Evolutionary conservation across 2,797 vertebrate species (phyloP).

Genomic region (Melanotaenia trifasciata): DNA sequence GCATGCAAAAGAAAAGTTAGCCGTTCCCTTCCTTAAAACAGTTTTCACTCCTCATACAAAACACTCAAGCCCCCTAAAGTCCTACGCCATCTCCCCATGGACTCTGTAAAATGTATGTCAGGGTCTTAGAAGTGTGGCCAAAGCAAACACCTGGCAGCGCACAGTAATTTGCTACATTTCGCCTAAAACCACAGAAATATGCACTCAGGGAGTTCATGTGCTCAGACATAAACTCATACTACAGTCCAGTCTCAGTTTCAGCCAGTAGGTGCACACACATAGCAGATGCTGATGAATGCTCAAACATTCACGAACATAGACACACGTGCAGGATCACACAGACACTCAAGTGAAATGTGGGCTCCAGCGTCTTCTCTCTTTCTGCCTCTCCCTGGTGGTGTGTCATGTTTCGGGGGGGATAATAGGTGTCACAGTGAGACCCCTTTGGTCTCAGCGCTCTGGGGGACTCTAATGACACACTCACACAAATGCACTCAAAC

Average conservation of each 20-base stretch:
- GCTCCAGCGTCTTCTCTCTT: slow-evolving; percentile 33
- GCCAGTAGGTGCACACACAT: slow-evolving; percentile 23
- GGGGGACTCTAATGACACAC: slow-evolving; percentile 71
- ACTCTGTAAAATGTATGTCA: slow-evolving; percentile 73
- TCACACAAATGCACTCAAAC: slow-evolving; percentile 32
- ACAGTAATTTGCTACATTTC: slow-evolving; percentile 66
- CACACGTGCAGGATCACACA: not conserved
- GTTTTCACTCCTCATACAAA: slow-evolving; percentile 41
- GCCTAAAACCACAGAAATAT: slow-evolving; percentile 74
- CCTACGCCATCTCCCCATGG: slow-evolving; percentile 46
- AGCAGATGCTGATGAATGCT: slow-evolving; percentile 38
- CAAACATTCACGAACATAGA: slow-evolving; percentile 21
- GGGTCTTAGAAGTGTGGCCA: slow-evolving; percentile 71
- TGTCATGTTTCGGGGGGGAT: slow-evolving; percentile 80
- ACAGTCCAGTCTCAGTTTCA: slow-evolving; percentile 42
- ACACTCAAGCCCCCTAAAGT: slow-evolving; percentile 39
- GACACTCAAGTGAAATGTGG: slow-evolving; percentile 22
- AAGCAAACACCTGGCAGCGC: slow-evolving; percentile 72
- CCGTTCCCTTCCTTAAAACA: slow-evolving; percentile 36
- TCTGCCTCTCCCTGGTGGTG: slow-evolving; percentile 71
- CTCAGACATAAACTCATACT: slow-evolving; percentile 47
- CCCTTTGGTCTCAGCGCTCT: slow-evolving; percentile 80
- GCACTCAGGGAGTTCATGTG: slow-evolving; percentile 59
- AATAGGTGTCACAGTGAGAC: slow-evolving; percentile 81
- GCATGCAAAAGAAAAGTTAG: slow-evolving; percentile 21